Base-by-base conservation (phyloP, 2,888 invertebrate genomes). In the Cyclophora punctaria region DNA sequence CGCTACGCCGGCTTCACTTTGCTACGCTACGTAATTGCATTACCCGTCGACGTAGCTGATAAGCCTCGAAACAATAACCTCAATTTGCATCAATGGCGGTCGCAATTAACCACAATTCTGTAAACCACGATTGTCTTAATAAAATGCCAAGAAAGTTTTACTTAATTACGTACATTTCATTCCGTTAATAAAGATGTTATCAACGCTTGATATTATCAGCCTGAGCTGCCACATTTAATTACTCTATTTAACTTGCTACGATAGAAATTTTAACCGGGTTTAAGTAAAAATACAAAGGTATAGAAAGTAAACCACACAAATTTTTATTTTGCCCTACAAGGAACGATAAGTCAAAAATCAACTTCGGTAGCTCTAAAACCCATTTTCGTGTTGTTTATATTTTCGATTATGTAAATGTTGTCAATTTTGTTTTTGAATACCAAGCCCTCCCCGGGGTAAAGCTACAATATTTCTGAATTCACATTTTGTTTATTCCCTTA, bases 31-130 rank as follows among this genome's bases (percentile, higher is more conserved):
- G 52, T 73, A 74, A 75, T 73, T 67, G 66, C 58, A 70, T 74
- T 72, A 71, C 59, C 44, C 53, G 52, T 35, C 55, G 51, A 52
- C 52, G 57, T 59, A 58, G 56, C 59, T 59, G 64, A 64, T 69
- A 70, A 72, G 63, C 67, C 62, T 60, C 58, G 56, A 59, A 64
- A 73, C 71, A 73, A 77, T 68, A 71, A 63, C 66, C 66, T 66
- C 64, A 68, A 75, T 75, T 75, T 68, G 63, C 63, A 65, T 66
- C 66, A 66, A 67, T 67, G 64, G 56, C 57, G 55, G 46, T 49
- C 56, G 54, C 62, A 65, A 66, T 69, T 66, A 63, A 53, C 59
- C 41, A 48, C 55, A 51, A 63, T 62, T 63, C 62, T 66, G 34
- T 37, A 47, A 50, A 55, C 47, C 56, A 51, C 47, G 52, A 43